Conservation (phyloP, 2,888 invertebrate species). For the Rhorus exstirpatorius region DNA sequence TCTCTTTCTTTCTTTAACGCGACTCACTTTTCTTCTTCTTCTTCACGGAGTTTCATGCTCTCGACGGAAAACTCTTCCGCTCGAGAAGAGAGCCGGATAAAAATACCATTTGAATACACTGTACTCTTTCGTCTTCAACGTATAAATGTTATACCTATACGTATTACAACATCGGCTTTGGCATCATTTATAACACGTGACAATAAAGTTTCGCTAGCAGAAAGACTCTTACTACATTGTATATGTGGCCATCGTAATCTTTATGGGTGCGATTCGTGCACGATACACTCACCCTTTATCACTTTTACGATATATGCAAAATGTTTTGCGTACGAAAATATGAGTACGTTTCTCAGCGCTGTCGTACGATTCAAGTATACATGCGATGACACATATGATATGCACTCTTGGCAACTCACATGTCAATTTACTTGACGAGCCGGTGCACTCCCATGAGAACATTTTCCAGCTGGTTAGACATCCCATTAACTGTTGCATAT, state of each 20-base stretch:
- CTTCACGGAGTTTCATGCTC: constrained; percentile 49
- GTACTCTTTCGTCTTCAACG: constrained; percentile 56
- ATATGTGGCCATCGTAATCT: constrained; percentile 77
- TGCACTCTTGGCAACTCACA: background rate
- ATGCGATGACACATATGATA: background rate
- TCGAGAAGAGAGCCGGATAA: constrained; percentile 83
- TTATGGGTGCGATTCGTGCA: constrained; percentile 81
- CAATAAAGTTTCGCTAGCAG: constrained; percentile 81
- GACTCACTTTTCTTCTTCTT: constrained; percentile 11
- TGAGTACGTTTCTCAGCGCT: constrained; percentile 41
- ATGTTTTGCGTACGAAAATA: constrained; percentile 52
- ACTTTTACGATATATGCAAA: constrained; percentile 61
- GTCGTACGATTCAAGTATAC: constrained; percentile 74
- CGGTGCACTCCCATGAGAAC: constrained; percentile 52
- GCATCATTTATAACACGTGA: constrained; percentile 85
- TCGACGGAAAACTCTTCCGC: constrained; percentile 74
- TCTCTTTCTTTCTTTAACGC: background rate
- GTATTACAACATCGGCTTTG: constrained; percentile 75
- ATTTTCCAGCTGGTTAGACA: constrained; percentile 78
- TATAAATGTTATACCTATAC: constrained; percentile 65
- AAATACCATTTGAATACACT: constrained; percentile 85
- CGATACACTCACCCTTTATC: constrained; percentile 58
- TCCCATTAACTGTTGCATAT: constrained; percentile 74
- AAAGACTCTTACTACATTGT: constrained; percentile 75
- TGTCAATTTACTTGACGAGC: constrained; percentile 3